A percentile compares a stretch with the other conserved stretches of the same genome.
Conservation (phyloP, 2,888 invertebrate species). For the Panzeria rudis region DNA sequence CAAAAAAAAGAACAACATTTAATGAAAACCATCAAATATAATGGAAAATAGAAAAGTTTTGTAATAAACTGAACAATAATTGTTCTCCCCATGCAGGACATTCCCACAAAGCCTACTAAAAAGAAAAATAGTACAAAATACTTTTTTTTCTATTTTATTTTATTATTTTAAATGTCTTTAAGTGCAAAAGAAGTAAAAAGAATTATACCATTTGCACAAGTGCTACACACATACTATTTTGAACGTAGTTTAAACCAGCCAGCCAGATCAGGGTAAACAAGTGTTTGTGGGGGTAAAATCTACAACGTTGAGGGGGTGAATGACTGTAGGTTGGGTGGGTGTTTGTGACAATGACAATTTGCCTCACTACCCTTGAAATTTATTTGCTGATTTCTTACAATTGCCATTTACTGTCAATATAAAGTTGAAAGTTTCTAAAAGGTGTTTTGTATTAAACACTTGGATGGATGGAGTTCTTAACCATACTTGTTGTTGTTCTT, state of each 20-base stretch:
- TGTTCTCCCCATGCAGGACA: neutral
- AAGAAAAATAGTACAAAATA: slow-evolving; percentile 10
- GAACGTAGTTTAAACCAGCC: neutral
- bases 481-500: slow-evolving; percentile 25
- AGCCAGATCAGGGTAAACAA: neutral
- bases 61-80: slow-evolving; percentile 27
- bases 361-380: slow-evolving; percentile 63
- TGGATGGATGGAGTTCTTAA: slow-evolving; percentile 2
- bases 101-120: slow-evolving; percentile 2
- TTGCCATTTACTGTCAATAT: slow-evolving; percentile 64
- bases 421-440: slow-evolving; percentile 42
- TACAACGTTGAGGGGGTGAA: slow-evolving; percentile 14
- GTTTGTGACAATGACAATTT: slow-evolving; percentile 50
- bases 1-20: slow-evolving; percentile 27
- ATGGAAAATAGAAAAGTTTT: slow-evolving; percentile 19
- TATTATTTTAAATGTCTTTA: slow-evolving; percentile 65
- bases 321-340: neutral
- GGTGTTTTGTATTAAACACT: slow-evolving; percentile 50
- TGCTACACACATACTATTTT: slow-evolving; percentile 24
- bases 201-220: slow-evolving; percentile 51
- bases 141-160: slow-evolving; percentile 43
- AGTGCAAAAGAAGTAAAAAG: slow-evolving; percentile 31
- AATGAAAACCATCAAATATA: slow-evolving; percentile 32
- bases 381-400: slow-evolving; percentile 60
- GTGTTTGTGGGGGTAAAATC: slow-evolving; percentile 9